These are phyloP conservation scores for Drosophila tropicalis DNA, from an alignment of 1,140 invertebrate species.

Conservation along the genomic window DNA sequence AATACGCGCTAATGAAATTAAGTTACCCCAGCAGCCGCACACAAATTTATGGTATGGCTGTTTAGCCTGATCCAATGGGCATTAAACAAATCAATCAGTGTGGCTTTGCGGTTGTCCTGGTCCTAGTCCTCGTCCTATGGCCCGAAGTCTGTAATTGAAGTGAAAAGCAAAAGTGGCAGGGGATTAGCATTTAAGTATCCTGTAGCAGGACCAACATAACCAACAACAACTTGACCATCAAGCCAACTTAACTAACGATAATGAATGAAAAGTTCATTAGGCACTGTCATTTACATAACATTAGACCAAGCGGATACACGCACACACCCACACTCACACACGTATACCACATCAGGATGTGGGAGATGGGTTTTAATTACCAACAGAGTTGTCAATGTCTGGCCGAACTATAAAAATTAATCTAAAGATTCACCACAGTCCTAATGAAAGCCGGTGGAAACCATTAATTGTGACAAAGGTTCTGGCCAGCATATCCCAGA, in stretches of 20 bases:
- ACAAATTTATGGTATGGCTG: conserved; percentile 50
- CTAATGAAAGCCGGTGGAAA: conserved; percentile 3
- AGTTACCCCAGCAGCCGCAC: conserved; percentile 50
- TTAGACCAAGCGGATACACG: conserved; percentile 56
- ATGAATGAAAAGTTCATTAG: conserved; percentile 81
- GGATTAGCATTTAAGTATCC: conserved; percentile 76
- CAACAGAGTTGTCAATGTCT: conserved; percentile 36
- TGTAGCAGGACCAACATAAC: conserved; percentile 44
- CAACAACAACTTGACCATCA: conserved; percentile 23
- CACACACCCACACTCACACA: conserved; percentile 51
- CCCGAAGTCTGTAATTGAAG: conserved; percentile 42
- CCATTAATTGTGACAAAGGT: conserved; percentile 6
- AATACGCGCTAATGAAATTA: conserved; percentile 79
- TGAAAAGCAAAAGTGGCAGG: conserved; percentile 53
- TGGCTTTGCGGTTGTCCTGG: conserved; percentile 61
- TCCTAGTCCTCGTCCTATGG: background rate
- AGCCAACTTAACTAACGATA: conserved; percentile 68
- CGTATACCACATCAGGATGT: conserved; percentile 35
- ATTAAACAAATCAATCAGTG: conserved; percentile 81
- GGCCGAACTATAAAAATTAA: conserved; percentile 16
- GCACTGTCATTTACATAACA: conserved; percentile 80
- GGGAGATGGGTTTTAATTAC: conserved; percentile 31
- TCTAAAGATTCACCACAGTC: background rate
- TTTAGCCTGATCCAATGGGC: conserved; percentile 52
- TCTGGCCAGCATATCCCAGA: background rate